Conservation (phyloP, 2,888 invertebrate species). For the Rhyacophila evoluta region DNA sequence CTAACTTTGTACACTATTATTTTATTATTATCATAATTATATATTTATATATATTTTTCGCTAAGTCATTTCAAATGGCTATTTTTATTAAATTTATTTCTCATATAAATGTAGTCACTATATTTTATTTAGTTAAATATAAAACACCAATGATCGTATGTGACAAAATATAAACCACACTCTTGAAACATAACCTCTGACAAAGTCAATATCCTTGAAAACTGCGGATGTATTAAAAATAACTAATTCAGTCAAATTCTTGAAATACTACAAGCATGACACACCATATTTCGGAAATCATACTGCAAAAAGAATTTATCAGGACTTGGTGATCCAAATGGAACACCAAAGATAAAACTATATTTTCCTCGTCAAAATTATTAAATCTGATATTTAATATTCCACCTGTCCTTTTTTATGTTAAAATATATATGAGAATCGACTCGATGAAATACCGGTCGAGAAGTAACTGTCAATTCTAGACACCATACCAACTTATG, state of each 20-base stretch:
- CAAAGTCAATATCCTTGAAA: not conserved
- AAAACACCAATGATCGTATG: constrained; percentile 47
- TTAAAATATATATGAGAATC: no score
- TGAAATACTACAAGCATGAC: no score
- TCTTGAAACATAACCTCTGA: not conserved
- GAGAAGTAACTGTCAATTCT: no score
- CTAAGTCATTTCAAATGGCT: constrained; percentile 41
- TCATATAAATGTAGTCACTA: constrained; percentile 35
- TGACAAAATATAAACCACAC: constrained; percentile 32
- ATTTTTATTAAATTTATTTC: constrained; percentile 31
- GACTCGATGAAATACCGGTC: not conserved
- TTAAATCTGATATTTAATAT: not conserved
- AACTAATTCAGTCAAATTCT: no score
- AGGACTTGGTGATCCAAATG: no score
- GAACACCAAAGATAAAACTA: not conserved
- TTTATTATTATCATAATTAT: constrained; percentile 15
- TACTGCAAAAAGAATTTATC: no score
- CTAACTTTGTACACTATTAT: constrained; percentile 37
- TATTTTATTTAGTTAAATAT: constrained; percentile 29
- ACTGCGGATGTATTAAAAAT: not conserved
- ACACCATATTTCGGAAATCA: no score
- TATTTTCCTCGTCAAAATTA: not conserved
- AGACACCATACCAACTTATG: not conserved
- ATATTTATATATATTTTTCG: not conserved
- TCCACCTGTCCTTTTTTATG: no score